These are phyloP conservation scores for Amblyraja radiata DNA, from an alignment of 2,797 vertebrate species.

Conservation along the genomic window DNA sequence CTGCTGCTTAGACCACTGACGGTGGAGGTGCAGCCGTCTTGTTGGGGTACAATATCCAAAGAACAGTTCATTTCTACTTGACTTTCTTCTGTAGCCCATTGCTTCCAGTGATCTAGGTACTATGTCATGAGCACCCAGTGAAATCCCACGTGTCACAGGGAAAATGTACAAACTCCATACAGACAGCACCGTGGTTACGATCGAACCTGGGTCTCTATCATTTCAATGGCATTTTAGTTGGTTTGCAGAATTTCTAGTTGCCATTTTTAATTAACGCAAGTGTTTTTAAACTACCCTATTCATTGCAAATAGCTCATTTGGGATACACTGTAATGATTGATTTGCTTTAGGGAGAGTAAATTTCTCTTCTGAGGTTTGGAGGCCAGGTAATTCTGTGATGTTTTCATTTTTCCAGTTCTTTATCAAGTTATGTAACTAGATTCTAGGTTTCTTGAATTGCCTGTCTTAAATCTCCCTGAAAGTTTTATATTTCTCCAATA, in stretches of 20 bases:
- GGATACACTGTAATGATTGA: neutral
- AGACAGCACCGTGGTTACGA: too few species aligned
- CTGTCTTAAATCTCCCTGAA: neutral
- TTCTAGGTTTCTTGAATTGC: neutral
- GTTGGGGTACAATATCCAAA: too few species aligned
- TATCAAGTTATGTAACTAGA: neutral
- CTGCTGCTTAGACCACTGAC: too few species aligned
- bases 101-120: too few species aligned
- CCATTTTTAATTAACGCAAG: neutral
- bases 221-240: slow-evolving; percentile 18
- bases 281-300: neutral
- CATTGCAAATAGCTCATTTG: neutral
- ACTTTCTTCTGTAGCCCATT: too few species aligned
- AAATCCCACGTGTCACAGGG: too few species aligned
- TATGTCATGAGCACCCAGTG: too few species aligned
- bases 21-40: too few species aligned
- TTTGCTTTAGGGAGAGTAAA: neutral
- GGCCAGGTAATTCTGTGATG: neutral
- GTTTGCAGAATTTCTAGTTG: neutral
- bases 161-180: too few species aligned
- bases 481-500: neutral
- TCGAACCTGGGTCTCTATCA: slow-evolving; percentile 18
- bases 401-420: neutral
- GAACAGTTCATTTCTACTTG: too few species aligned
- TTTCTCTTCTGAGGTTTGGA: neutral